Evolutionary conservation across 2,113 vertebrate genomes (phyloP).

Genomic region (Macaca mulatta): DNA sequence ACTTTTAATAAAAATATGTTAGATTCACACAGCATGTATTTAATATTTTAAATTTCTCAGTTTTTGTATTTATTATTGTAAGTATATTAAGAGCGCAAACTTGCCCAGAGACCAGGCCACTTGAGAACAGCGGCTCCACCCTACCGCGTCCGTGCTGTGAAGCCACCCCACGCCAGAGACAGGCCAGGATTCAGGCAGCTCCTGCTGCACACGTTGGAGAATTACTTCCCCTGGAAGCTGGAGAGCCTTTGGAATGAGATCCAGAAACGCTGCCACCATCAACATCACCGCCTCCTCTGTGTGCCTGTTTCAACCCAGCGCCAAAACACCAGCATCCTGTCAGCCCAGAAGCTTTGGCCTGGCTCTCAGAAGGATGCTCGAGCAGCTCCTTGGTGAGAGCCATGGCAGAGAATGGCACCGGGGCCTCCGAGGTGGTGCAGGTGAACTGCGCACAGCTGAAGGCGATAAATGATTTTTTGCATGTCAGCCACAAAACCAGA

Average conservation of each 20-base stretch:
- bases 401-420: too few species aligned
- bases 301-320: background rate
- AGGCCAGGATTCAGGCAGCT: background rate
- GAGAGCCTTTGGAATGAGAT: too few species aligned
- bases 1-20: background rate
- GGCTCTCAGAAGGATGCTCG: background rate
- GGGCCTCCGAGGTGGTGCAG: too few species aligned
- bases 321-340: too few species aligned
- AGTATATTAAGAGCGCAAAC: background rate
- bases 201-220: background rate
- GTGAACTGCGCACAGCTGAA: background rate
- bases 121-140: background rate
- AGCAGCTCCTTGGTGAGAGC: too few species aligned
- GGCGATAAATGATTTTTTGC: background rate
- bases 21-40: background rate
- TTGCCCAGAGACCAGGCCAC: background rate
- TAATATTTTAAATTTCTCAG: background rate
- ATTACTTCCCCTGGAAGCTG: background rate
- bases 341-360: background rate
- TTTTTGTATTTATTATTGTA: background rate
- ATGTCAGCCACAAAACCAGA: background rate
- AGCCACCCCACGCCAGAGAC: background rate
- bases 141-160: fast-evolving
- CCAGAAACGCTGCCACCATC: too few species aligned
- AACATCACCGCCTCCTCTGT: background rate